Evolutionary conservation across 2,113 vertebrate species (phyloP).

Genomic region (Eonycteris spelaea): DNA sequence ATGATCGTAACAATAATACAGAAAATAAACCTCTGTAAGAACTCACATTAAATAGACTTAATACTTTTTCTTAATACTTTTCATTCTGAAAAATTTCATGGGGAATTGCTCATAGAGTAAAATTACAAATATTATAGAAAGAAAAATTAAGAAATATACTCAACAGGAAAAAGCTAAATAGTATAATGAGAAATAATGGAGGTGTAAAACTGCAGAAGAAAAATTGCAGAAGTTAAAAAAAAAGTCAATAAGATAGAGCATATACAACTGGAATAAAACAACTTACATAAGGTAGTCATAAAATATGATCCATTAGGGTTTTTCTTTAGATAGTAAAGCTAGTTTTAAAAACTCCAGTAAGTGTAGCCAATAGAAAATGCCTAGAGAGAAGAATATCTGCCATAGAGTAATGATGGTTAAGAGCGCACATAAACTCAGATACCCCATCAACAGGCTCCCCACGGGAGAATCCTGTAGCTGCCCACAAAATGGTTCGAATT

Average conservation of each 20-base stretch:
- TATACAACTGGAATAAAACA: not conserved
- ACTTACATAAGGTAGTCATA: not conserved
- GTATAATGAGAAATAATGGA: not conserved
- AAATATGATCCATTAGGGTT: not conserved
- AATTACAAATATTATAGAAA: not conserved
- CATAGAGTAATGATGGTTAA: not conserved
- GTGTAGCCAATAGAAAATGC: not conserved
- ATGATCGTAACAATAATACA: not conserved
- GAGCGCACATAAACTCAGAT: not conserved
- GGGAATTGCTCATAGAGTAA: not conserved
- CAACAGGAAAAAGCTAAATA: not conserved
- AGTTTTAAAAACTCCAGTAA: not conserved
- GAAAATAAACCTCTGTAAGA: not conserved
- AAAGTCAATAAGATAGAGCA: not conserved
- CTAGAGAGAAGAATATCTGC: not conserved
- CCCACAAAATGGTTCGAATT: not conserved
- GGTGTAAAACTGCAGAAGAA: not conserved
- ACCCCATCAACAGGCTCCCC: not conserved
- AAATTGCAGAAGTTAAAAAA: not conserved
- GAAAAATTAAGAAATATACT: not conserved
- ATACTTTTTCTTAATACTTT: not conserved
- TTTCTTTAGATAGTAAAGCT: not conserved
- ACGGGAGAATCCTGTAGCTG: not conserved
- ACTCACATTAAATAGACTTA: not conserved
- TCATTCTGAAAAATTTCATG: not conserved